Evolutionary conservation across 1,140 invertebrate species (phyloP), one percentile per base, ranked within the genome.

Genomic region (Ostrea edulis): DNA sequence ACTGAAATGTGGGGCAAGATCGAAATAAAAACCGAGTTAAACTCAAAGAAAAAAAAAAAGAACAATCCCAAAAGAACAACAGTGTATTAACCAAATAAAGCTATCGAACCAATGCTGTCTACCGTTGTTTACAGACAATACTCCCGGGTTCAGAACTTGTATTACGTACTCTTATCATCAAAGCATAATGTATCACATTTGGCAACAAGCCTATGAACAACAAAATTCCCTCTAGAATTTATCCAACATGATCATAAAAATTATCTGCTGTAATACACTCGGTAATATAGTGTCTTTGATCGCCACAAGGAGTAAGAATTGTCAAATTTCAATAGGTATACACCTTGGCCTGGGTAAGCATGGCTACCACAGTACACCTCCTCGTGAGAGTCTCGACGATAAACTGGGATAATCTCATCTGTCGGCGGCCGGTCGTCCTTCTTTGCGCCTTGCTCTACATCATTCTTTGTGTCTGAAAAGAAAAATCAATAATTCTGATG

Each of bases 261-360:
- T 90, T 92, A 94, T 89, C 93, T 91, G 82, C 98, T 99, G 93
- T 99, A 99, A 94, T 99, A 99, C 68, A 99, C 98, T 95, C 99
- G 96, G 95, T 99, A 99, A 95, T 99, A 99, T 51, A 99, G 96
- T 14, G 98, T 99, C 97, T 99, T 99, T 91, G 98, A 99, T 92
- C 99, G 97, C 99, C 99, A 99, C 86, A 99, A 95, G 68, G 98
- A 99, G 95, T 99, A 99, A 0, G 98, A 99, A 95, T 99, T 99
- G 95, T 99, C 99, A 95, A 99, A 99, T 96, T 99, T 99, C 11
- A 99, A 96, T 93, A 99, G 95, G 95, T 99, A 99, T 58, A 99
- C 97, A 58, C 99, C 99, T 25, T 98, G 93, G 8, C 95, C 99
- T 7, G 99, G 99, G 95, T 99, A 99, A 44, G 97, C 96, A 95